Evolutionary conservation across 2,888 invertebrate genomes (phyloP).

Genomic region (Metacarcinus magister): DNA sequence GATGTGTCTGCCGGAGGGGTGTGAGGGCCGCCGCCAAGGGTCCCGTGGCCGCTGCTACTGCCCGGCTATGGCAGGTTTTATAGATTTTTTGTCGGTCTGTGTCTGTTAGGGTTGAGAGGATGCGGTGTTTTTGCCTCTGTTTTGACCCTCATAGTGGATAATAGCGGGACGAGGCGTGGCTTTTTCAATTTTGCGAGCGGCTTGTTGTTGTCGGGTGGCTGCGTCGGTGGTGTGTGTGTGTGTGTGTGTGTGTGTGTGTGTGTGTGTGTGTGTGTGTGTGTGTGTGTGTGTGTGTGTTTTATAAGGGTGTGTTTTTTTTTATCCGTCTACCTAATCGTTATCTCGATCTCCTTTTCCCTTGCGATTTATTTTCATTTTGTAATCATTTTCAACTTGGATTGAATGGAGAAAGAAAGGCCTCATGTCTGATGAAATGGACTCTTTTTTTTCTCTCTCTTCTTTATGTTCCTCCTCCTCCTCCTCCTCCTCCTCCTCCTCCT

Average conservation of each 20-base stretch:
- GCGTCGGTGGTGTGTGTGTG: background rate
- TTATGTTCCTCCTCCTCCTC: background rate
- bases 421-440: background rate
- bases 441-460: background rate
- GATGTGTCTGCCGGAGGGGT: background rate
- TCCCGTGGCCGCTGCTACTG: constrained; percentile 2
- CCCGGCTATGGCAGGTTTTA: background rate
- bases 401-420: no score
- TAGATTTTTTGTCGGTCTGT: background rate
- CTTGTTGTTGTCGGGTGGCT: background rate
- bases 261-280: background rate
- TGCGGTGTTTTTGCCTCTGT: background rate
- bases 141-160: background rate
- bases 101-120: background rate
- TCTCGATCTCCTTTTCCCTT: no score
- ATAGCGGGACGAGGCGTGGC: background rate
- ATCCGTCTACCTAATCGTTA: background rate
- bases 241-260: constrained; percentile 26
- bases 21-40: background rate
- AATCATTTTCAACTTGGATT: no score
- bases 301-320: no score
- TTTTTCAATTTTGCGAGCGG: background rate
- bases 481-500: background rate
- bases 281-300: no score
- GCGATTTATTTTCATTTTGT: no score